Evolutionary conservation across 92 coral and sea anemone species (phyloP).

Genomic region (Siderastrea radians): DNA sequence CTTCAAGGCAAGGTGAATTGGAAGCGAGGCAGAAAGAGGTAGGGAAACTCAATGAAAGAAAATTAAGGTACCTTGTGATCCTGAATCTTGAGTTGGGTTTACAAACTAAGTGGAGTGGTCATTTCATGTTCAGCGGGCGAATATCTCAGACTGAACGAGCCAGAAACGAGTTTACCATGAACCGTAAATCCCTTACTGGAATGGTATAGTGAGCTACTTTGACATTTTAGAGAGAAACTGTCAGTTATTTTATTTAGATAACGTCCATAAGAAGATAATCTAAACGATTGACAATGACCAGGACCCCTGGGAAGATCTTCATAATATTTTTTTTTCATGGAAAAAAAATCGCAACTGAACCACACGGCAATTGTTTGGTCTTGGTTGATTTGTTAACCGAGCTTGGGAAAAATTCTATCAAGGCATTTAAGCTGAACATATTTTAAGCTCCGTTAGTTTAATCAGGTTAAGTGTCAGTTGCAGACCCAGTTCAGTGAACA

Average conservation of each 20-base stretch:
- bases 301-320: too few species aligned
- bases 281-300: background rate
- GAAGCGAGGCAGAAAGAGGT: constrained; percentile 2
- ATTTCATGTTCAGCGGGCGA: background rate
- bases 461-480: background rate
- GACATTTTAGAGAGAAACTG: background rate
- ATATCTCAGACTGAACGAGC: background rate
- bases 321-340: too few species aligned
- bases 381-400: background rate
- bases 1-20: background rate
- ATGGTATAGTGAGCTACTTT: background rate
- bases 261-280: background rate
- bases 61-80: background rate
- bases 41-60: background rate
- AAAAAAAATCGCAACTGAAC: too few species aligned
- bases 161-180: background rate
- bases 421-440: background rate
- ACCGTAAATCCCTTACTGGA: background rate
- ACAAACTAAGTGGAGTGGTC: background rate
- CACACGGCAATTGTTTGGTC: too few species aligned
- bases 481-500: background rate
- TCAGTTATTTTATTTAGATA: background rate
- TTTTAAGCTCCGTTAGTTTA: background rate
- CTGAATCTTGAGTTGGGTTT: background rate
- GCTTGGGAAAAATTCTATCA: background rate